A percentile compares a stretch with the other conserved stretches of the same genome.
phyloP scores from a whole-genome alignment of 2,888 invertebrate genomes.

The Andrena trimmerana region DNA sequence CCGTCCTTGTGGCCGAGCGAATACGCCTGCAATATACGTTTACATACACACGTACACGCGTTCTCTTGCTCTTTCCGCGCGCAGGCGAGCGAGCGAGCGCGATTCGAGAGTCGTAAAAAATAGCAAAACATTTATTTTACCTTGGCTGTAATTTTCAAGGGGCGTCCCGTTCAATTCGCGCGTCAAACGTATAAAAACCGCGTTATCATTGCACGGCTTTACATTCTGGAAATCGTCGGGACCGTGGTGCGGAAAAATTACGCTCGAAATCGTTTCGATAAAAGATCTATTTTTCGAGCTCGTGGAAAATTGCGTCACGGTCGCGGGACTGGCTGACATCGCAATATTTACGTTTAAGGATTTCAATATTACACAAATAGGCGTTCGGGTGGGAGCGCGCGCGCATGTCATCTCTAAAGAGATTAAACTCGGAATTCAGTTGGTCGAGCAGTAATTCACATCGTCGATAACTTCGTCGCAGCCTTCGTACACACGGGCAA shows the following conservation, averaged over 20 bases:
- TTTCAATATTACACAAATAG: constrained; percentile 49
- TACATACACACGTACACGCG: neutral
- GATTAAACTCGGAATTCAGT: constrained; percentile 53
- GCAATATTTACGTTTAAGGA: constrained; percentile 57
- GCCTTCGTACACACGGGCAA: constrained; percentile 31
- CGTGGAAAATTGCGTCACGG: constrained; percentile 34
- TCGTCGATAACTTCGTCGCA: constrained; percentile 46
- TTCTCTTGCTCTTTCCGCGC: neutral
- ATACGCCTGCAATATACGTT: neutral
- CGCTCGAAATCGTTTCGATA: constrained; percentile 33
- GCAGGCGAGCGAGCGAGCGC: constrained; percentile 1
- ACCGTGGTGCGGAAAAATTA: neutral
- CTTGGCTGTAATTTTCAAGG: constrained; percentile 52
- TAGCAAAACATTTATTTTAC: constrained; percentile 52
- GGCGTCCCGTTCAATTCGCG: constrained; percentile 22
- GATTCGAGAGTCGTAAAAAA: constrained; percentile 46
- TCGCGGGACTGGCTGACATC: neutral
- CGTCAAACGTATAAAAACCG: constrained; percentile 21
- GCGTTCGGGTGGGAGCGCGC: neutral
- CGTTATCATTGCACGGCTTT: constrained; percentile 16
- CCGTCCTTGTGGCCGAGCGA: constrained; percentile 39
- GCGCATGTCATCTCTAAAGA: constrained; percentile 36
- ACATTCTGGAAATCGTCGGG: neutral
- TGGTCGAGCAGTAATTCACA: constrained; percentile 48
- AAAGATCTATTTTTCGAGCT: constrained; percentile 49